Evolutionary conservation across 2,113 vertebrate species (phyloP).

Genomic region (Dromas ardeola): DNA sequence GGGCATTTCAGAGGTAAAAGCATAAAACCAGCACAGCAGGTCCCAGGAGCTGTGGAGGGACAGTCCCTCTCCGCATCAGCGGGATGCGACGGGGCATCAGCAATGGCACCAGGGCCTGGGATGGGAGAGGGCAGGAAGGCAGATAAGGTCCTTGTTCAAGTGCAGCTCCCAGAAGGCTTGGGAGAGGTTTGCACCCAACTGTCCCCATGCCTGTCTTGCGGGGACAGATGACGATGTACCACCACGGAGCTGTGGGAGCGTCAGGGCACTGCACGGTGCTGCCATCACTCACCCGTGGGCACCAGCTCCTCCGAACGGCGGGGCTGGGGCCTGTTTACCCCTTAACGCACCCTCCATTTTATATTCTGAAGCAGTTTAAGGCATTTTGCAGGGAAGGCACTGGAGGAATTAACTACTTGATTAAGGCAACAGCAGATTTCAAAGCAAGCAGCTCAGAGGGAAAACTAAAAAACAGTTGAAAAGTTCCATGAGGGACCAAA

Average conservation of each 20-base stretch:
- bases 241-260: fast-evolving
- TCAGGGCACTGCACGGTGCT: not conserved
- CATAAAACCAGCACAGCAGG: not conserved
- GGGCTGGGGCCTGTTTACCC: not conserved
- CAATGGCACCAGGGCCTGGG: fast-evolving
- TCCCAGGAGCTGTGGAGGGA: fast-evolving
- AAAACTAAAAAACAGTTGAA: not conserved
- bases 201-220: not conserved
- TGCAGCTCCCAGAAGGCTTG: not conserved
- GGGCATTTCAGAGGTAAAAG: not conserved
- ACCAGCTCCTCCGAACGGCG: not conserved
- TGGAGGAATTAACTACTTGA: not conserved
- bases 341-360: not conserved
- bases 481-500: not conserved
- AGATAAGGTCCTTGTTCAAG: not conserved
- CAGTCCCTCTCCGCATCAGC: fast-evolving
- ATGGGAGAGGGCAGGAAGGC: not conserved
- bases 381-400: not conserved
- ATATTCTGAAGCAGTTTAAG: not conserved
- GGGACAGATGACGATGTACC: fast-evolving
- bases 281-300: not conserved
- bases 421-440: not conserved
- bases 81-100: fast-evolving
- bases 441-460: not conserved
- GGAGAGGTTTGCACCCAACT: not conserved